Percentiles rank a stretch among this genome's conserved stretches.
phyloP scores from a whole-genome alignment of 1,140 invertebrate species.

The Drosophila tropicalis region DNA sequence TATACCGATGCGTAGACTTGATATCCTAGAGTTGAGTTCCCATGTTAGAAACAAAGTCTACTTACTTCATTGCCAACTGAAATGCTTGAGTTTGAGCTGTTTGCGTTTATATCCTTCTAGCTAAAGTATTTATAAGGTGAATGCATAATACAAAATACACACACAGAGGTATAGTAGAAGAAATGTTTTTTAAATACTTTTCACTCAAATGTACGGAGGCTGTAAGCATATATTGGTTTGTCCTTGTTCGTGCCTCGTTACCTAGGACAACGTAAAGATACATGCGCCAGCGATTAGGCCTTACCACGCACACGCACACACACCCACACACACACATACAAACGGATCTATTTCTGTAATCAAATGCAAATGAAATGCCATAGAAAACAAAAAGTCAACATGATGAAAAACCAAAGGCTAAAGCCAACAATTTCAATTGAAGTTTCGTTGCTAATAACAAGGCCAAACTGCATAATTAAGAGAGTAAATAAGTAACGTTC shows the following conservation, averaged over 20 bases:
- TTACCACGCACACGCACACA: not conserved
- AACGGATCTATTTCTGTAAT: constrained; percentile 33
- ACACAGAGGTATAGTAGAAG: not conserved
- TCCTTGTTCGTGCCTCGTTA: not conserved
- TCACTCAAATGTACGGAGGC: not conserved
- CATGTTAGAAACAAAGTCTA: not conserved
- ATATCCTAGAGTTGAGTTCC: too few species aligned
- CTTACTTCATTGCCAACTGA: not conserved
- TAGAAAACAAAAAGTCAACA: constrained; percentile 24
- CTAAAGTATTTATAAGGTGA: constrained; percentile 9
- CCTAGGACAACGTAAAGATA: constrained; percentile 14
- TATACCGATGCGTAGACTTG: too few species aligned
- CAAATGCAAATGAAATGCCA: constrained; percentile 65
- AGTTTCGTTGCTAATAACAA: constrained; percentile 18
- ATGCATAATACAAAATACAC: not conserved
- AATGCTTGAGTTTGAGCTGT: not conserved
- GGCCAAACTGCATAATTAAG: constrained; percentile 49
- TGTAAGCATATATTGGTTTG: not conserved
- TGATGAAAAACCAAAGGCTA: constrained; percentile 19
- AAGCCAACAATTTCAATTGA: constrained; percentile 32
- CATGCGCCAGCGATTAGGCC: constrained; percentile 4
- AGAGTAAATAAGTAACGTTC: constrained; percentile 30
- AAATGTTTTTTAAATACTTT: constrained; percentile 12
- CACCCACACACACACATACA: not conserved
- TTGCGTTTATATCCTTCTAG: constrained; percentile 4